These are phyloP conservation scores for Scotopteryx bipunctaria DNA, from an alignment of 2,888 invertebrate genomes.

Conservation along the genomic window DNA sequence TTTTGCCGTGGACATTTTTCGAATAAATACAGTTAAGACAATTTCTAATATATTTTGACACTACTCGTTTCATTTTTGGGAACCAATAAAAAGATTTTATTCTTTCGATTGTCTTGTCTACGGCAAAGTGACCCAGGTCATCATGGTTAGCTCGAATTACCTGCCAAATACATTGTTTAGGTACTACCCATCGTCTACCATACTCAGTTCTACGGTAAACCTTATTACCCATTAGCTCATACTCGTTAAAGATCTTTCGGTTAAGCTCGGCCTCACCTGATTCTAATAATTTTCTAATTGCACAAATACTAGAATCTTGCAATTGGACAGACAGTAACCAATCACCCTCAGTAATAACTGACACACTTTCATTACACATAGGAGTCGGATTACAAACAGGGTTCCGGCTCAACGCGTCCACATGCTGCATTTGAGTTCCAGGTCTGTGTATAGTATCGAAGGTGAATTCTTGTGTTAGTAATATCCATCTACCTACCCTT, in stretches of 20 bases:
- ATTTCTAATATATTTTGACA: background rate
- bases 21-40: background rate
- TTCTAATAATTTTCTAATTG: background rate
- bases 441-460: slow-evolving; percentile 33
- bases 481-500: slow-evolving; percentile 39
- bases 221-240: background rate
- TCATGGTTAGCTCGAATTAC: background rate
- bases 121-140: background rate
- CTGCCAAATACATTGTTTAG: background rate
- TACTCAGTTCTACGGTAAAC: background rate
- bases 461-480: slow-evolving; percentile 35
- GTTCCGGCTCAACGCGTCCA: background rate
- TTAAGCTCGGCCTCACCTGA: background rate
- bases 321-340: background rate
- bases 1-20: background rate
- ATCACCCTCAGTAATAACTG: background rate
- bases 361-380: background rate
- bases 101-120: background rate
- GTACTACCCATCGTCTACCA: background rate
- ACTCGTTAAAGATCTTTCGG: background rate
- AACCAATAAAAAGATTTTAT: background rate
- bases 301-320: background rate
- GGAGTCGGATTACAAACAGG: background rate
- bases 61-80: background rate
- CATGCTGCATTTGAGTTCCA: slow-evolving; percentile 10